phyloP scores from a whole-genome alignment of 2,797 vertebrate genomes.

The Crenichthys baileyi region DNA sequence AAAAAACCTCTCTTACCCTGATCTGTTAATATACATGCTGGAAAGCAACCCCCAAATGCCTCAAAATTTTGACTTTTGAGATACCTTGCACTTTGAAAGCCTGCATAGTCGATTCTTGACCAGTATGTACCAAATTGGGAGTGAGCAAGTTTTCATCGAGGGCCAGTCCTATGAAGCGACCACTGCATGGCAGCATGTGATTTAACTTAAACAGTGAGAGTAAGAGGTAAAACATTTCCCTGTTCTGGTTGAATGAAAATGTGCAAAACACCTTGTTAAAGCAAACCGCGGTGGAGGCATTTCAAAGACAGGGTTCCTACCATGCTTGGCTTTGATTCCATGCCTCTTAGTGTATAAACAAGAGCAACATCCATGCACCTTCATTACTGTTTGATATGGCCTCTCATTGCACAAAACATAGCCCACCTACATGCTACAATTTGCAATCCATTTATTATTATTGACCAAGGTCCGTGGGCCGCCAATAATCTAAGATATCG shows the following conservation, averaged over 20 bases:
- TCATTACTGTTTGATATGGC: constrained; percentile 62
- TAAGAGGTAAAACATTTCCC: constrained; percentile 5
- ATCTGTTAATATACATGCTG: not conserved
- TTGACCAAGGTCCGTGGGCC: constrained; percentile 64
- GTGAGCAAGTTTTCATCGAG: not conserved
- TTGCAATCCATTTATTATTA: constrained; percentile 67
- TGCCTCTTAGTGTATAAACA: constrained; percentile 52
- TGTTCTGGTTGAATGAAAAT: constrained; percentile 21
- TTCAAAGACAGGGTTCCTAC: constrained; percentile 24
- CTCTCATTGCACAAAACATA: constrained; percentile 54
- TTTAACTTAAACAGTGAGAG: constrained; percentile 23
- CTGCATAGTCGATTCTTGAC: not conserved
- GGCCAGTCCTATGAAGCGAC: not conserved
- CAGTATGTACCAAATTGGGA: not conserved
- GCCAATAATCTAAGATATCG: constrained; percentile 63
- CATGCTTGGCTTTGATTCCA: constrained; percentile 47
- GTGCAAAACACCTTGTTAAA: constrained; percentile 21
- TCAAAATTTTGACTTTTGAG: not conserved
- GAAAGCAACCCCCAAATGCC: not conserved
- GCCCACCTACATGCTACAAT: constrained; percentile 63
- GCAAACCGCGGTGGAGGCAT: constrained; percentile 26
- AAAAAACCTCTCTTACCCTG: not conserved
- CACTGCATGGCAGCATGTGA: constrained; percentile 8
- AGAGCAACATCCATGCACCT: constrained; percentile 39
- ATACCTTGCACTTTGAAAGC: not conserved